phyloP scores from a whole-genome alignment of 2,797 vertebrate species.

The Malurus splendens region DNA sequence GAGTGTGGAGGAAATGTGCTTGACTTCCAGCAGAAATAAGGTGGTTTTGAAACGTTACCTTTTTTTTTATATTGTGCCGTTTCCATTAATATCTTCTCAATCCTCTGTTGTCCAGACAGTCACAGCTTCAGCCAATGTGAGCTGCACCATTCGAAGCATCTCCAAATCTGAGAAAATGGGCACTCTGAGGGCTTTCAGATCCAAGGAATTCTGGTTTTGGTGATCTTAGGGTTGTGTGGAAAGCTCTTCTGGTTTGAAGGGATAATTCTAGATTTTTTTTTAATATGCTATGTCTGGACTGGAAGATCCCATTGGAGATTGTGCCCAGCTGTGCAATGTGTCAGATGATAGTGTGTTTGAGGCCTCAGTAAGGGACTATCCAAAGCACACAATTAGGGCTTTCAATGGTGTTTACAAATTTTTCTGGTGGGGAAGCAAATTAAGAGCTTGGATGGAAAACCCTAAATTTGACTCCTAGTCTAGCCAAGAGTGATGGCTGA shows the following conservation, averaged over 20 bases:
- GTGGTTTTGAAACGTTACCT: neutral
- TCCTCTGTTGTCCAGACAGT: neutral
- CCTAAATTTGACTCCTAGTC: neutral
- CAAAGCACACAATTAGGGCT: neutral
- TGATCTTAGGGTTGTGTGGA: neutral
- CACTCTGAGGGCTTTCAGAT: neutral
- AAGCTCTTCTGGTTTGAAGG: neutral
- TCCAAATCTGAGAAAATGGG: neutral
- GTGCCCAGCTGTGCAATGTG: neutral
- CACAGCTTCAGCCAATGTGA: neutral
- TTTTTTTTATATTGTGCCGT: neutral
- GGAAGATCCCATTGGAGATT: neutral
- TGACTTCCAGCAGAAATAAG: constrained; percentile 10
- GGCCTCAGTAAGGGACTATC: neutral
- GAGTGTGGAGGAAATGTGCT: neutral
- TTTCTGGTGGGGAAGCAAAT: neutral
- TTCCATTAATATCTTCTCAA: neutral
- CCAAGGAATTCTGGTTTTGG: neutral
- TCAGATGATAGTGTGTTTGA: neutral
- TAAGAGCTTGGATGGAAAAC: neutral
- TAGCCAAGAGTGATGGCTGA: neutral
- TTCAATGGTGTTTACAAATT: neutral
- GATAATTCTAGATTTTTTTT: neutral
- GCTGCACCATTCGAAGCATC: neutral
- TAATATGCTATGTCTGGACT: neutral